Percentiles rank a stretch among this genome's conserved stretches.
Conservation (phyloP, 2,797 vertebrate genomes). For the Dipus sagitta region DNA sequence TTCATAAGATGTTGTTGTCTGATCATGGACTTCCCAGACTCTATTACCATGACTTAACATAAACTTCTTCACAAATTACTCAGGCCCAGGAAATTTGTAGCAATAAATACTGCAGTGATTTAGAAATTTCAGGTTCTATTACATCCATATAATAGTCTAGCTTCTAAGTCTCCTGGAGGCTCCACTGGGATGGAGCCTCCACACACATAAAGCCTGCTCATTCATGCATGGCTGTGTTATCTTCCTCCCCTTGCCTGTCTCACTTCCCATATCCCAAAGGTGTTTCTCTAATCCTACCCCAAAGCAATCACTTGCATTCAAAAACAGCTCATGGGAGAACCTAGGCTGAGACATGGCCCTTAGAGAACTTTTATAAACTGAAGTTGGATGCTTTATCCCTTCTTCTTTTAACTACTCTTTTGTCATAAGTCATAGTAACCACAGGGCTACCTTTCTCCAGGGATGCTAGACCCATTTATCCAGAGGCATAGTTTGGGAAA, state of each 20-base stretch:
- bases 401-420: background rate
- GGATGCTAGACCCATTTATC: background rate
- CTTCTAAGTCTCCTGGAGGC: background rate
- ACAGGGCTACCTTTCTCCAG: background rate
- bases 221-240: rapidly evolving
- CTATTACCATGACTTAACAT: background rate
- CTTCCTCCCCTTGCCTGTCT: background rate
- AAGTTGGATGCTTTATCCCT: background rate
- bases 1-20: background rate
- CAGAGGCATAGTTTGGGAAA: background rate
- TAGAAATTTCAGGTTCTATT: background rate
- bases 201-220: rapidly evolving
- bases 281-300: background rate
- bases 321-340: background rate
- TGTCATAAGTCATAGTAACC: background rate
- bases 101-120: background rate
- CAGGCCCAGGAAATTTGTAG: background rate
- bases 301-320: background rate
- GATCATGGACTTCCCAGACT: background rate
- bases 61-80: background rate
- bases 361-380: background rate
- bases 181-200: rapidly evolving
- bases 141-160: background rate
- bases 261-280: background rate
- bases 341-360: background rate